Conservation (phyloP, 2,888 invertebrate species). For the Chrysopilus asiliformis region DNA sequence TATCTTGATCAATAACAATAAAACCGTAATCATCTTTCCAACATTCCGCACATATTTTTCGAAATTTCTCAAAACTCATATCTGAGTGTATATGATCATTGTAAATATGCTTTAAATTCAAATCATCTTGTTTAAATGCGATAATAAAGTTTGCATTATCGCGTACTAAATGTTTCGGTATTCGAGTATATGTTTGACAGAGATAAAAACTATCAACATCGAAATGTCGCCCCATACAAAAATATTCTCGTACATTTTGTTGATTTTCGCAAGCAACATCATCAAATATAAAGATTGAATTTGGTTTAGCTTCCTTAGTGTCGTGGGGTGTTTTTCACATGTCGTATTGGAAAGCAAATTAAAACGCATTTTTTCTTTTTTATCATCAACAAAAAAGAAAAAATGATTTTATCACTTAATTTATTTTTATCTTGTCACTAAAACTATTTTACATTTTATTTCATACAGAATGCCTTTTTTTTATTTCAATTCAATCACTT, state of each 20-base stretch:
- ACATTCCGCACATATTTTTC: constrained; percentile 20
- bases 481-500: too few species aligned
- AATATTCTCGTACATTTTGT: constrained; percentile 21
- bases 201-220: constrained; percentile 26
- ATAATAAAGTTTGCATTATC: constrained; percentile 28
- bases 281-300: constrained; percentile 30
- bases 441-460: too few species aligned
- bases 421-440: too few species aligned
- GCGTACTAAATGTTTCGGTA: constrained; percentile 27
- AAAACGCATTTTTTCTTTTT: too few species aligned
- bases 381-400: too few species aligned
- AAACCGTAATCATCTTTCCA: constrained; percentile 23
- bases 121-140: constrained; percentile 27
- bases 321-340: too few species aligned
- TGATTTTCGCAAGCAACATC: constrained; percentile 27
- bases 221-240: constrained; percentile 25
- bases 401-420: too few species aligned
- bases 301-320: constrained; percentile 16
- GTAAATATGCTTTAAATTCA: constrained; percentile 24
- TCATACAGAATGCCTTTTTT: too few species aligned
- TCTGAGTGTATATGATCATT: constrained; percentile 14
- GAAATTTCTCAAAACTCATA: constrained; percentile 20
- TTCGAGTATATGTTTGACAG: constrained; percentile 24
- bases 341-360: too few species aligned
- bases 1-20: constrained; percentile 22